Conservation (phyloP, 2,888 invertebrate genomes). For the Dicranocentrus wangi region DNA sequence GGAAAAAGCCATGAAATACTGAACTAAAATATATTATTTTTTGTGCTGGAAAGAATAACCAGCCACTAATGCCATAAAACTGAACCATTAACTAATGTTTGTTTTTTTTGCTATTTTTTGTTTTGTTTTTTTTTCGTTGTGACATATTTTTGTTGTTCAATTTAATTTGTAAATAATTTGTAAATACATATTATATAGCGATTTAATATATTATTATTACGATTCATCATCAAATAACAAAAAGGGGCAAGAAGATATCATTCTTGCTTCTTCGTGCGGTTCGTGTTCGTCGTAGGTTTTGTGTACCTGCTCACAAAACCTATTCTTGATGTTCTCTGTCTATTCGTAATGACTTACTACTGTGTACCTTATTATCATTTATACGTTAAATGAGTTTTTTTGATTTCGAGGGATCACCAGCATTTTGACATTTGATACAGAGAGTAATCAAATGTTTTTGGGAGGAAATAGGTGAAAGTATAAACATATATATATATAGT, state of each 20-base stretch:
- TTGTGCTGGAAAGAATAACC: slow-evolving; percentile 1
- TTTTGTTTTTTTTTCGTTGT: slow-evolving; percentile 34
- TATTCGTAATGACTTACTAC: slow-evolving; percentile 1
- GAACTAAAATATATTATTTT: slow-evolving; percentile 6
- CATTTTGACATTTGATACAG: too few species aligned
- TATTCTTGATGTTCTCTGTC: not conserved
- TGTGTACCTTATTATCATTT: slow-evolving; percentile 4
- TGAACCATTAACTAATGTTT: slow-evolving; percentile 1
- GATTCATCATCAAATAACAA: too few species aligned
- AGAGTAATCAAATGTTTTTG: too few species aligned
- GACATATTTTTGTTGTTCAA: slow-evolving; percentile 23
- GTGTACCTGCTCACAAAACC: too few species aligned
- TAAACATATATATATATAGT: too few species aligned
- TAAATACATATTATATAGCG: not conserved
- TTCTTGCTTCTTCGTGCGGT: too few species aligned
- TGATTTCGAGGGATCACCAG: too few species aligned
- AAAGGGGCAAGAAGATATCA: too few species aligned
- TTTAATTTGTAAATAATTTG: slow-evolving; percentile 32
- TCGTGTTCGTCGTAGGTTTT: too few species aligned
- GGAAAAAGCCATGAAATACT: not conserved
- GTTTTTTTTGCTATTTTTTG: slow-evolving; percentile 4
- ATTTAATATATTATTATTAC: too few species aligned
- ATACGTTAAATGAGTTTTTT: not conserved
- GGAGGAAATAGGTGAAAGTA: too few species aligned
- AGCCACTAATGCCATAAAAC: slow-evolving; percentile 1